These are phyloP conservation scores for Congeria kusceri DNA, from an alignment of 2,888 invertebrate species.

Conservation along the genomic window DNA sequence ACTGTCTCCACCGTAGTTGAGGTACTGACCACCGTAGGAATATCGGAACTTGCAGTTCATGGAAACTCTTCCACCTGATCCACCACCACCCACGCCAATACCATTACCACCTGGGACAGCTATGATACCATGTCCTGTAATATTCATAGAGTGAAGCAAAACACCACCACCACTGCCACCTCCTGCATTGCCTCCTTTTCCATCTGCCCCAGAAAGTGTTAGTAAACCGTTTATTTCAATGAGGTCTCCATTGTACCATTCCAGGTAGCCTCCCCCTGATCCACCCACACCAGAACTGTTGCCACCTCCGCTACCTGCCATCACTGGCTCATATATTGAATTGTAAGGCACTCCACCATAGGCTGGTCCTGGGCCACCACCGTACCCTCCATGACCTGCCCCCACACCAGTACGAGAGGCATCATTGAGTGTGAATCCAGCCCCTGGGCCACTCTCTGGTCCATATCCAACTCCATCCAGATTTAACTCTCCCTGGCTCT, in stretches of 20 bases:
- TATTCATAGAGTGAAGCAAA: conserved; percentile 71
- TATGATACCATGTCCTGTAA: conserved; percentile 77
- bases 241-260: conserved; percentile 71
- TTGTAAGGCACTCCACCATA: conserved; percentile 73
- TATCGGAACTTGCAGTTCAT: conserved; percentile 74
- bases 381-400: conserved; percentile 76
- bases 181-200: conserved; percentile 66
- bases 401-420: conserved; percentile 70
- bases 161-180: conserved; percentile 78
- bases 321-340: conserved; percentile 68
- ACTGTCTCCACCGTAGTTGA: conserved; percentile 75
- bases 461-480: conserved; percentile 71
- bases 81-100: conserved; percentile 72
- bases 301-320: conserved; percentile 74
- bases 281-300: conserved; percentile 73
- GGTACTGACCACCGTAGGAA: conserved; percentile 74
- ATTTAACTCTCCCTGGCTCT: conserved; percentile 73
- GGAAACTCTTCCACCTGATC: conserved; percentile 75
- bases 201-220: conserved; percentile 66
- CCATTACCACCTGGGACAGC: conserved; percentile 74
- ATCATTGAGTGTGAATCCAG: conserved; percentile 59
- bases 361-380: conserved; percentile 59
- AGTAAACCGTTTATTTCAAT: conserved; percentile 76
- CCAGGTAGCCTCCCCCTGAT: conserved; percentile 72
- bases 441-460: conserved; percentile 69